Evolutionary conservation across 2,113 vertebrate genomes (phyloP), one percentile per base, ranked within the genome.

Genomic region (Myotis lucifugus): DNA sequence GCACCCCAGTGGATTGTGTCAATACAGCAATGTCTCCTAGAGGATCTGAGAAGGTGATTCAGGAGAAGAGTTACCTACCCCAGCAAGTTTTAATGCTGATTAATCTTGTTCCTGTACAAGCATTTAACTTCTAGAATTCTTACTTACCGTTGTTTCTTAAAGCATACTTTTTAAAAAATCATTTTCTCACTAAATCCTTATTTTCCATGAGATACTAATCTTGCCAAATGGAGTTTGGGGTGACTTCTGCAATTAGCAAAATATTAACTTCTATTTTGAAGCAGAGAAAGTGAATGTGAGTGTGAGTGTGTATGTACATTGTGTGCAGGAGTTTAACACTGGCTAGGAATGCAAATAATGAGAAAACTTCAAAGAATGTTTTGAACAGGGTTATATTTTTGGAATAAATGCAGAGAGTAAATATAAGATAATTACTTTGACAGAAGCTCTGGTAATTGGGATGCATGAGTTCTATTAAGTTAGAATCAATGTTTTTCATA

Each of bases 391-490:
- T 10, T 85, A 73, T 73, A 73, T n/a, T 82, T 95, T 91, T 48
- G 54, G 18, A 79, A 54, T 76, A 88, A 74, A 48, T n/a, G 11
- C 40, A 12, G n/a, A 93, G 15, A 82, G 69, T 64, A 86, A 87
- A 87, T 72, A 81, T 19, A 59, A 79, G 29, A 48, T 77, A 93
- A 94, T 73, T 88, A 50, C 29, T 92, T 78, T 94, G 85, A 66
- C 48, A 93, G 74, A 95, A 83, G 40, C 19, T 87, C 15, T 18
- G 40, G 9, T 74, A 78, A 90, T n/a, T 88, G 10, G 23, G 85
- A 94, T 19, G 15, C 27, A 74, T 56, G 40, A 69, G 6, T 90
- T 61, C 50, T 92, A 59, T 14, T 86, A 69, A 50, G n/a, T 90
- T 42, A 46, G 46, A 76, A 54, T 88, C 25, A 34, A 0, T 88